Percentiles rank a stretch among this genome's conserved stretches.
These are phyloP conservation scores for Eucera pruinosa DNA, from an alignment of 2,888 invertebrate species.

Conservation along the genomic window DNA sequence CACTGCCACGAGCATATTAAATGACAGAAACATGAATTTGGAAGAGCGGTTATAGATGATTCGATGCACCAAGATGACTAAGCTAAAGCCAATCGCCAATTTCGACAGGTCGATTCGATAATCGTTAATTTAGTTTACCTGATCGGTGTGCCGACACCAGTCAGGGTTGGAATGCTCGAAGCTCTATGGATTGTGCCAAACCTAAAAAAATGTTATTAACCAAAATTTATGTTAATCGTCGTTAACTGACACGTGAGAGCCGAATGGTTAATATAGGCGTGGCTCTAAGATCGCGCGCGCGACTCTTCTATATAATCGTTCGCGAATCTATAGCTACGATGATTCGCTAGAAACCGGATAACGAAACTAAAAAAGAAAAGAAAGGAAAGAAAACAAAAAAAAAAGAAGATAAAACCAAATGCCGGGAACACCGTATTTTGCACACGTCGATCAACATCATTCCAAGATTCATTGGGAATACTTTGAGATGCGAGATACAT, in stretches of 20 bases:
- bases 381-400: not conserved
- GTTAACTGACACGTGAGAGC: conserved; percentile 41
- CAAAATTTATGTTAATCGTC: conserved; percentile 63
- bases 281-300: conserved; percentile 22
- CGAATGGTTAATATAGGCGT: conserved; percentile 47
- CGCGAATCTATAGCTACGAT: not conserved
- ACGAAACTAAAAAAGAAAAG: not conserved
- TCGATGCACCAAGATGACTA: conserved; percentile 4
- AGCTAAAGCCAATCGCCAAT: conserved; percentile 38
- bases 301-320: not conserved
- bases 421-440: conserved; percentile 30
- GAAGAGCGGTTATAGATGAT: not conserved
- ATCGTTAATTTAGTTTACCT: conserved; percentile 87
- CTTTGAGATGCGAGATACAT: conserved; percentile 30
- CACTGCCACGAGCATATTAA: conserved; percentile 36
- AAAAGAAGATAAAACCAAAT: conserved; percentile 6
- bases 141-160: conserved; percentile 89
- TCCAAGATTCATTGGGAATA: conserved; percentile 51
- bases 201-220: conserved; percentile 84
- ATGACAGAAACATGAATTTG: conserved; percentile 11
- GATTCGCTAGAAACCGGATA: not conserved
- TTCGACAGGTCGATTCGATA: conserved; percentile 36
- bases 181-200: conserved; percentile 93
- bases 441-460: conserved; percentile 46
- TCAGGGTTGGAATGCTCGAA: conserved; percentile 95